These are phyloP conservation scores for Capromys pilorides DNA, from an alignment of 2,797 vertebrate genomes.

Conservation along the genomic window DNA sequence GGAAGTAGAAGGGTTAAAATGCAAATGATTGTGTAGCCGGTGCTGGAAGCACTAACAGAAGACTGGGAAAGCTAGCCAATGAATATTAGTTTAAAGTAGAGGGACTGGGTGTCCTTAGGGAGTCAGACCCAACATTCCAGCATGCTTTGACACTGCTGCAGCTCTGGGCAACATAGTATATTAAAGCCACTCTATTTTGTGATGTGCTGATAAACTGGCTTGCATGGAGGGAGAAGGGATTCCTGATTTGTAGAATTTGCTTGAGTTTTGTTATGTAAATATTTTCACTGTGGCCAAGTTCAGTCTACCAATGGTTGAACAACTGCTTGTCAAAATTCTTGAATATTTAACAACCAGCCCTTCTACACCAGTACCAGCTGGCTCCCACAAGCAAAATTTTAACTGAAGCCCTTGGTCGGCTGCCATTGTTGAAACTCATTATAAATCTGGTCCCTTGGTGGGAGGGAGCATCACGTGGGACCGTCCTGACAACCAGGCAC, in stretches of 20 bases:
- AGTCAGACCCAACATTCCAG: neutral
- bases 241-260: neutral
- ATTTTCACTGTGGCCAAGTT: neutral
- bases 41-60: neutral
- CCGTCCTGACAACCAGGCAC: neutral
- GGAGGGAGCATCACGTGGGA: neutral
- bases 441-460: neutral
- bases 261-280: slow-evolving; percentile 13
- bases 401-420: neutral
- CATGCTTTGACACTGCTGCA: neutral
- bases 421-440: neutral
- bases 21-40: neutral
- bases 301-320: neutral
- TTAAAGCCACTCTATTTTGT: neutral
- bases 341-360: neutral
- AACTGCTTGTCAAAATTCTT: neutral
- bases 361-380: neutral
- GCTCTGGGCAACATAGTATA: neutral
- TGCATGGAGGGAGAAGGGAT: too few species aligned
- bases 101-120: neutral
- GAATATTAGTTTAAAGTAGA: neutral
- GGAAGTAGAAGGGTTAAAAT: neutral
- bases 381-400: neutral
- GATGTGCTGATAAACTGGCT: neutral
- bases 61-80: neutral